Evolutionary conservation across 2,113 vertebrate species (phyloP).

Genomic region (Edolisoma coerulescens): DNA sequence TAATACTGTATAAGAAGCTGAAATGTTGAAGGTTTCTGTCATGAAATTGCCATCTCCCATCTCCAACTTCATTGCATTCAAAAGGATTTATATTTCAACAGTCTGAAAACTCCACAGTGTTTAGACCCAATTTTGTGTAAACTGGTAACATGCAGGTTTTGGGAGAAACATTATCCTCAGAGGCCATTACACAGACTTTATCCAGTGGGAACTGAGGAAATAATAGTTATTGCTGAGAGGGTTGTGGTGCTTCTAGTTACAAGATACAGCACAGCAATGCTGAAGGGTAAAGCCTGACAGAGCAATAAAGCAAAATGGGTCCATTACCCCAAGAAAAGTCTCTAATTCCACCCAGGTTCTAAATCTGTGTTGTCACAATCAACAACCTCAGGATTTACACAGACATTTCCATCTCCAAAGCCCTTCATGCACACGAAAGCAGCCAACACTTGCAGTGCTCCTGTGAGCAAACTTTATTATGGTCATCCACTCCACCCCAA

Average conservation of each 20-base stretch:
- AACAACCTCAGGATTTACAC: not conserved
- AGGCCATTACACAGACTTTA: not conserved
- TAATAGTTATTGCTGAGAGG: not conserved
- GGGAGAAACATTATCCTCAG: not conserved
- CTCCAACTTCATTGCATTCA: not conserved
- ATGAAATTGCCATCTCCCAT: not conserved
- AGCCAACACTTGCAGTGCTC: not conserved
- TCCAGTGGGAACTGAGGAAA: not conserved
- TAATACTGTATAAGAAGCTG: not conserved
- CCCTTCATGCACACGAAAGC: not conserved
- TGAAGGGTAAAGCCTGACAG: not conserved
- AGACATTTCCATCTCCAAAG: not conserved
- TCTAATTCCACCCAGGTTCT: not conserved
- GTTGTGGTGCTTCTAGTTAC: not conserved
- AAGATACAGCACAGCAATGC: not conserved
- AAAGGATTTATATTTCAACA: not conserved
- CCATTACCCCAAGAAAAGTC: not conserved
- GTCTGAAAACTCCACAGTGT: not conserved
- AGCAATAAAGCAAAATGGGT: not conserved
- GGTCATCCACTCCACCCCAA: not conserved
- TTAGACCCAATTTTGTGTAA: not conserved
- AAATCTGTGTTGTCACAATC: not conserved
- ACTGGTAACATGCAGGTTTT: not conserved
- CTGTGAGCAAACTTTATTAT: not conserved
- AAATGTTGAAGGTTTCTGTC: not conserved